Evolutionary conservation across 2,888 invertebrate species (phyloP).

Genomic region (Eilema depressum): DNA sequence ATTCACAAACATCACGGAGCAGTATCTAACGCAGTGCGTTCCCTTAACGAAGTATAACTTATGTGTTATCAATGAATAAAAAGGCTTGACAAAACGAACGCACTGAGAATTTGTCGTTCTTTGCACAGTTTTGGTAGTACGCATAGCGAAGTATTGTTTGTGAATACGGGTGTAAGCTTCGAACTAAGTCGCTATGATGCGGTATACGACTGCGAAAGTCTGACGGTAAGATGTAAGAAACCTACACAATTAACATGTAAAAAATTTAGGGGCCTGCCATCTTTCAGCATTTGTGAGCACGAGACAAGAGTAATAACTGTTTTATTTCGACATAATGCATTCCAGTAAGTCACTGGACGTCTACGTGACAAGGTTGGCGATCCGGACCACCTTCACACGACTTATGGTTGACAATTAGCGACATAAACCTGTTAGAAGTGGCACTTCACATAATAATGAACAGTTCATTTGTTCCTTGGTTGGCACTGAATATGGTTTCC

Average conservation of each 20-base stretch:
- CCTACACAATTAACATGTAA: neutral
- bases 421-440: slow-evolving; percentile 27
- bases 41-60: too few species aligned
- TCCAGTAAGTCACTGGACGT: slow-evolving; percentile 14
- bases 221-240: neutral
- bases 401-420: slow-evolving; percentile 31
- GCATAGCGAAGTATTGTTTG: too few species aligned
- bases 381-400: slow-evolving; percentile 28
- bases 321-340: slow-evolving; percentile 15
- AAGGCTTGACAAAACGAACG: too few species aligned
- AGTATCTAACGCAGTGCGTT: too few species aligned
- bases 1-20: too few species aligned
- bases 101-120: too few species aligned
- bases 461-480: neutral
- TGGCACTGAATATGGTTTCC: neutral
- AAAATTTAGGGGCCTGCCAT: neutral
- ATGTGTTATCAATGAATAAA: too few species aligned
- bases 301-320: slow-evolving; percentile 26
- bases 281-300: slow-evolving; percentile 5
- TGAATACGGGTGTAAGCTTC: too few species aligned
- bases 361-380: slow-evolving; percentile 34
- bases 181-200: neutral
- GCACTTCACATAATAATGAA: slow-evolving; percentile 18
- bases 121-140: too few species aligned
- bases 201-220: neutral